Base-by-base conservation (phyloP, 2,797 vertebrate species). In the Ibycter americanus region DNA sequence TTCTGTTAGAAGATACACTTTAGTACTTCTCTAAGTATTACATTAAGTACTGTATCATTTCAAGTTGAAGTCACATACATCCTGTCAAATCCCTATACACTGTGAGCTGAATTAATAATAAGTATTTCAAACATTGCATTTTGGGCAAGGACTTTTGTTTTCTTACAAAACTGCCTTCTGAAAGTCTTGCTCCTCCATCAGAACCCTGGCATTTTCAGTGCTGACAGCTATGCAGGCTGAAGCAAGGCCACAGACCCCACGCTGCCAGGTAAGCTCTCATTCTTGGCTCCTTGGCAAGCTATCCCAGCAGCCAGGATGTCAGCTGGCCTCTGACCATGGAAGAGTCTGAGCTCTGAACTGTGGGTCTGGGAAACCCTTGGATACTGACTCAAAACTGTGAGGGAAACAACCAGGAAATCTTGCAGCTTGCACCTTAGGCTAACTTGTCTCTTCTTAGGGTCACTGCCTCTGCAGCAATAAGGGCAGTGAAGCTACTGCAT, bases 391-490 rank as follows among this genome's bases (percentile, higher is more conserved):
- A n/a, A 73, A 62, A 46, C 68, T n/a, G 8, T 27, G 70, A 83
- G 23, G 18, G 40, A 63, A 73, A 38, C 40, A 83, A 62, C 21
- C 11, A 22, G 40, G 68, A 55, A 38, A 73, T 32, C 59, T 63
- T 46, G 51, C 42, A 67, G 44, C 34, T 38, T 58, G 42, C n/a
- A 34, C 42, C 63, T 58, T 36, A 46, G 19, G 21, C 51, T 36
- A 21, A 32, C 70, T 47, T 49, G 34, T 42, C 31, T 49, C 52
- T 66, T 40, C 40, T 31, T 42, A 73, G 70, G 10, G 42, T 55
- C 6, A 1, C 29, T n/a, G 42, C 23, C 70, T 56, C 42, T 1
- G 6, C 10, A 7, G 82, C 1, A 1, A 15, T 25, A 29, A 27
- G 13, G 34, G 44, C 52, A 66, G 44, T 11, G 42, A 65, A 66